Evolutionary conservation across 64 coral and sea anemone species (phyloP).

Genomic region (Cladopsammia gracilis): DNA sequence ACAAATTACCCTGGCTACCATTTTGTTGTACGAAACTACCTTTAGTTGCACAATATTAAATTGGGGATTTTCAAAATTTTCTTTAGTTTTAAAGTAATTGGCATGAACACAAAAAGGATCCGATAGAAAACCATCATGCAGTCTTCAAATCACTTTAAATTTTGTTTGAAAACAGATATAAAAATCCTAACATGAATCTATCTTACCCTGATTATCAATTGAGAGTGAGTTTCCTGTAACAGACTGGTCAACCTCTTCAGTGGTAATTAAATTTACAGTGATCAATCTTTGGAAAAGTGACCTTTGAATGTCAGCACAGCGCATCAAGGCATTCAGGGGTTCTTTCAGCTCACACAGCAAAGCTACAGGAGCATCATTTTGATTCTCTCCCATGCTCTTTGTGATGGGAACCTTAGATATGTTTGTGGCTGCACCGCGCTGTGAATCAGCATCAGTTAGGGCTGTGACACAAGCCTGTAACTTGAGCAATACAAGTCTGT

Average conservation of each 20-base stretch:
- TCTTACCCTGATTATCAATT: neutral
- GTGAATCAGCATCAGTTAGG: neutral
- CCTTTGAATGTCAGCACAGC: conserved; percentile 57
- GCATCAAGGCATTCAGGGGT: conserved; percentile 13
- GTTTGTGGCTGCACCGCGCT: neutral
- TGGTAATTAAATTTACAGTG: neutral
- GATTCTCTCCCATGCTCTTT: neutral
- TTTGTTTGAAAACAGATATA: no score
- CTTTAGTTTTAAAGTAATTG: no score
- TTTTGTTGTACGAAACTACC: no score
- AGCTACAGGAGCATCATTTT: neutral
- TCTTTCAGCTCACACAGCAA: conserved; percentile 14
- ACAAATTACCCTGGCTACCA: no score
- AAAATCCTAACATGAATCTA: no score
- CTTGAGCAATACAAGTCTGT: conserved; percentile 33
- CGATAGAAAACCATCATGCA: no score
- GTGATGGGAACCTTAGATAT: neutral
- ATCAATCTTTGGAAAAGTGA: conserved; percentile 22
- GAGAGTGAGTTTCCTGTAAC: neutral
- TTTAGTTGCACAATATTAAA: no score
- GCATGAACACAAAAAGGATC: no score
- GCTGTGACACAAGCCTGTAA: neutral
- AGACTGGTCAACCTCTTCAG: neutral
- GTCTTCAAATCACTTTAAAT: no score
- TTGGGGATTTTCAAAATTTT: no score